A percentile compares a stretch with the other conserved stretches of the same genome.
phyloP scores from a whole-genome alignment of 2,797 vertebrate species.

The Hirundo rustica region DNA sequence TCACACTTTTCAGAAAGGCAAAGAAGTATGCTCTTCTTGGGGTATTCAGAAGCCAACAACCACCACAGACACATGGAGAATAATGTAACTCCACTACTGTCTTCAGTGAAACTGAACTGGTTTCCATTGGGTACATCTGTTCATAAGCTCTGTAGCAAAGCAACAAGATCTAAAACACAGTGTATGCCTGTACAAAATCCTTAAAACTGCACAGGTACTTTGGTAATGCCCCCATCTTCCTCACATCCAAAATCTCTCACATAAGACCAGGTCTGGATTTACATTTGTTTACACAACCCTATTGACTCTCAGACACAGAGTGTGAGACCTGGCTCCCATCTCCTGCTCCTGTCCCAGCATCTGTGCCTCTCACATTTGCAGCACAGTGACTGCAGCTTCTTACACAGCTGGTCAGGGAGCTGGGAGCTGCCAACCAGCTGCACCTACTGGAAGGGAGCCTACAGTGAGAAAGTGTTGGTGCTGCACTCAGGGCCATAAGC shows the following conservation, averaged over 20 bases:
- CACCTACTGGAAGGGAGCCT: neutral
- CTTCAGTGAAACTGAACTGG: neutral
- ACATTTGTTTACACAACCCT: neutral
- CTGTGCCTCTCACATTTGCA: neutral
- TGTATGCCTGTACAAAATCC: neutral
- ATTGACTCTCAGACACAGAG: neutral
- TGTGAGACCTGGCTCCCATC: neutral
- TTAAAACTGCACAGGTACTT: neutral
- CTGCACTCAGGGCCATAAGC: neutral
- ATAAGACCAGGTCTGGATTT: neutral
- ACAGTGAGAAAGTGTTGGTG: neutral
- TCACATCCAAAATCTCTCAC: neutral
- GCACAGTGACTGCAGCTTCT: neutral
- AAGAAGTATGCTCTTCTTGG: neutral
- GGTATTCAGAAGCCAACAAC: neutral
- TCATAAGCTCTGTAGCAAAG: neutral
- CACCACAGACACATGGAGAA: neutral
- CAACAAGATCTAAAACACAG: neutral
- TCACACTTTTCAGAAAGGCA: neutral
- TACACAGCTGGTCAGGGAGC: neutral
- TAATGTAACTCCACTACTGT: neutral
- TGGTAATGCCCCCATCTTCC: neutral
- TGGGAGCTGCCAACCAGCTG: conserved; percentile 21
- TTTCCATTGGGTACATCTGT: neutral
- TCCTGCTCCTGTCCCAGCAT: neutral